Evolutionary conservation across 2,888 invertebrate genomes (phyloP).

Genomic region (Drosophila paranaensis): DNA sequence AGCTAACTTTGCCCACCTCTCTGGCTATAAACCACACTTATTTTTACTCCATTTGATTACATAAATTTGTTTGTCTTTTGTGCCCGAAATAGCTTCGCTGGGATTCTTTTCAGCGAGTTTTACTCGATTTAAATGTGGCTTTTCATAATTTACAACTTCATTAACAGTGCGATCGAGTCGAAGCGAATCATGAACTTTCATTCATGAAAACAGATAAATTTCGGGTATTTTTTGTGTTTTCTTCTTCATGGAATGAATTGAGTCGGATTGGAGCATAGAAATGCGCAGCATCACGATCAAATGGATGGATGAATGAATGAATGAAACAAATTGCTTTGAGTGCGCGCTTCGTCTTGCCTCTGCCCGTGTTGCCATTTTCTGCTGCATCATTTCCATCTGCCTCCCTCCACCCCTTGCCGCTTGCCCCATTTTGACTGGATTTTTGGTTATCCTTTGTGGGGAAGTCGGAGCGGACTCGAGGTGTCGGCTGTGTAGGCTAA

Average conservation of each 20-base stretch:
- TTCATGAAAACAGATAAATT: slow-evolving; percentile 53
- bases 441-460: slow-evolving; percentile 49
- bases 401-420: not conserved
- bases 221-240: not conserved
- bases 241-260: slow-evolving; percentile 6
- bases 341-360: slow-evolving; percentile 17
- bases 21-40: no score
- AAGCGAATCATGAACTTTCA: slow-evolving; percentile 59
- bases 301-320: slow-evolving; percentile 49
- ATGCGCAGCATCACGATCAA: slow-evolving; percentile 61
- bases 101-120: slow-evolving; percentile 3
- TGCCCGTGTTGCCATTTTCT: slow-evolving; percentile 55
- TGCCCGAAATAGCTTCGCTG: slow-evolving; percentile 10
- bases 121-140: slow-evolving; percentile 18
- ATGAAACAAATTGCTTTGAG: slow-evolving; percentile 72
- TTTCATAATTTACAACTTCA: slow-evolving; percentile 65
- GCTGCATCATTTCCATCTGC: slow-evolving; percentile 73
- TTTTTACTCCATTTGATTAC: not conserved
- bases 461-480: slow-evolving; percentile 70
- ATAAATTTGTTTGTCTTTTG: not conserved
- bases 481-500: slow-evolving; percentile 85
- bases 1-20: no score
- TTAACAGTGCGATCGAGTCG: slow-evolving; percentile 49
- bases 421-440: slow-evolving; percentile 18
- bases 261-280: slow-evolving; percentile 38